A percentile compares a stretch with the other conserved stretches of the same genome.
These are phyloP conservation scores for Ochropleura leucogaster DNA, from an alignment of 2,888 invertebrate species.

Conservation along the genomic window DNA sequence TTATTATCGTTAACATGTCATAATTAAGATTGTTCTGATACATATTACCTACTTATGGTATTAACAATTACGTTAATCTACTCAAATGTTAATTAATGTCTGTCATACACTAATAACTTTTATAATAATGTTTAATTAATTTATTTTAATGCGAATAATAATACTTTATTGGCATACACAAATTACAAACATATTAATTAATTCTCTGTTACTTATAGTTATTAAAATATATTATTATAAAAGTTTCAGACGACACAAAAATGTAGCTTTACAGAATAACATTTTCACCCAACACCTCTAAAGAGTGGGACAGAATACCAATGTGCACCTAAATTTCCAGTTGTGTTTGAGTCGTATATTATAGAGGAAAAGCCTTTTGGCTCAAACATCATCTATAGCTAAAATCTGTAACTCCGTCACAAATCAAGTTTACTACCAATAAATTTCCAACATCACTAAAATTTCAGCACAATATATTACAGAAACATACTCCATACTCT, in stretches of 20 bases:
- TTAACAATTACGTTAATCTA: neutral
- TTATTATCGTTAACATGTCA: neutral
- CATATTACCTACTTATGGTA: too few species aligned
- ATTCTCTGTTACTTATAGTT: neutral
- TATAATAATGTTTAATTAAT: neutral
- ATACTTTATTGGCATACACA: too few species aligned
- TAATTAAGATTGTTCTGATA: neutral
- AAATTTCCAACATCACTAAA: conserved; percentile 3
- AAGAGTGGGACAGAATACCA: neutral
- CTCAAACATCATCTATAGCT: too few species aligned
- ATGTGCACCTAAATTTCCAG: neutral
- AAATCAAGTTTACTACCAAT: neutral
- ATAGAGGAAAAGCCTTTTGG: neutral
- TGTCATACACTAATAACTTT: neutral
- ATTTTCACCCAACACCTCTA: neutral
- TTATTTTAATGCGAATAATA: neutral
- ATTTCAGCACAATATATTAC: conserved; percentile 21
- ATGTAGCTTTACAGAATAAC: neutral
- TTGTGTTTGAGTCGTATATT: neutral
- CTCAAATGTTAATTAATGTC: neutral
- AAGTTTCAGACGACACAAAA: neutral
- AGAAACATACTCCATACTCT: conserved; percentile 43
- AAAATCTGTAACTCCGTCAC: neutral
- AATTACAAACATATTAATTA: too few species aligned
- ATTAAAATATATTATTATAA: neutral